Evolutionary conservation across 1,140 invertebrate species (phyloP).

Genomic region (Caenorhabditis inopinata): DNA sequence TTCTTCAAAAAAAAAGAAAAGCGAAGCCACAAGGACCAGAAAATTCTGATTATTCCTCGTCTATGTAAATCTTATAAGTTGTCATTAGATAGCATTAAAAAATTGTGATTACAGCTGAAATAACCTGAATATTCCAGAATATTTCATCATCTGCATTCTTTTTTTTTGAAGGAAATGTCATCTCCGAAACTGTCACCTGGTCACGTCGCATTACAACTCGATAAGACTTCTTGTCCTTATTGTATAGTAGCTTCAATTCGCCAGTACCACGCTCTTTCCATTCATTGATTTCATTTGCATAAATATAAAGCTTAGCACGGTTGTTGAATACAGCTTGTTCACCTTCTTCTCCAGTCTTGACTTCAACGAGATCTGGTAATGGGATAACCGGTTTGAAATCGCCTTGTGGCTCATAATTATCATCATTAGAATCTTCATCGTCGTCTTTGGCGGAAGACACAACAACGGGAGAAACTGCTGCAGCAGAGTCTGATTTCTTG

Average conservation of each 20-base stretch:
- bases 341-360: conserved; percentile 60
- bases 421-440: conserved; percentile 54
- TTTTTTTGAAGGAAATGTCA: neutral
- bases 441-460: conserved; percentile 18
- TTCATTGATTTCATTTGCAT: conserved; percentile 59
- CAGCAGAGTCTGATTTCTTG: conserved; percentile 4
- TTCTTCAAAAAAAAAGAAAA: too few relatives aligned
- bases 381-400: conserved; percentile 69
- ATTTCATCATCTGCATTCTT: neutral
- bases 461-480: conserved; percentile 19
- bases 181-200: conserved; percentile 30
- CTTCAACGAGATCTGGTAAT: conserved; percentile 67
- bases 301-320: conserved; percentile 59
- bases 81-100: neutral
- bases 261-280: conserved; percentile 70
- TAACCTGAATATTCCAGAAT: conserved; percentile 15
- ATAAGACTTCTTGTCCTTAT: conserved; percentile 6
- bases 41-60: too few relatives aligned
- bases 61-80: neutral
- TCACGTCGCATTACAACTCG: conserved; percentile 42
- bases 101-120: neutral
- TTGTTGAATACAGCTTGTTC: conserved; percentile 57
- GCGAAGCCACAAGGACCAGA: too few relatives aligned
- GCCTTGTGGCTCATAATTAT: conserved; percentile 67
- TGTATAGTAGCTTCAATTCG: conserved; percentile 66